phyloP scores from a whole-genome alignment of 1,140 invertebrate species.

The Drosophila repleta region DNA sequence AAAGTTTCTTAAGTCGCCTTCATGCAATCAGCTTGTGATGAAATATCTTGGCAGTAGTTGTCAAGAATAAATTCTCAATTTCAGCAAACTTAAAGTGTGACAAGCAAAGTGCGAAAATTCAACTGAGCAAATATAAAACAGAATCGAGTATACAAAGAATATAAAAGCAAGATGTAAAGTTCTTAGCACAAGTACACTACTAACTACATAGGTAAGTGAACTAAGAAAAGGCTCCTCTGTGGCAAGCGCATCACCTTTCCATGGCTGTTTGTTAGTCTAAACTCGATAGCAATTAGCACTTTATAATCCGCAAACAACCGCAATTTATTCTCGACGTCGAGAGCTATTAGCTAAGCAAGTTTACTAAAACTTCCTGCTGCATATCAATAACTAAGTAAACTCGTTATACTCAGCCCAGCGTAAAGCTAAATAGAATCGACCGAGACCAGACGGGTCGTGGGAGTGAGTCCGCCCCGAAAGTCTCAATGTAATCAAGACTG shows the following conservation, averaged over 20 bases:
- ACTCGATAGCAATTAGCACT: conserved; percentile 30
- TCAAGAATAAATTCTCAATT: background rate
- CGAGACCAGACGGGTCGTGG: background rate
- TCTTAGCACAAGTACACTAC: too few species aligned
- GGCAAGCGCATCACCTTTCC: too few species aligned
- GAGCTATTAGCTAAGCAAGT: conserved; percentile 16
- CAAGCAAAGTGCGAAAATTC: too few species aligned
- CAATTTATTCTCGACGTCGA: conserved; percentile 3
- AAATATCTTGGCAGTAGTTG: background rate
- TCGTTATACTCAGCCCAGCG: conserved; percentile 37
- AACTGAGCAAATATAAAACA: too few species aligned
- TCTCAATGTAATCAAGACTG: conserved; percentile 4
- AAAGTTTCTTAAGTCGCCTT: conserved; percentile 8
- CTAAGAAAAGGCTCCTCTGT: too few species aligned
- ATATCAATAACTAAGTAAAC: conserved; percentile 69
- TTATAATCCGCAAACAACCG: conserved; percentile 5
- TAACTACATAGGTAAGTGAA: too few species aligned
- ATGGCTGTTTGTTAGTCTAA: background rate
- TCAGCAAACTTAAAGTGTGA: too few species aligned
- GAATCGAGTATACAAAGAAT: too few species aligned
- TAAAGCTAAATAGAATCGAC: conserved; percentile 21
- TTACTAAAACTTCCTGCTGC: conserved; percentile 58
- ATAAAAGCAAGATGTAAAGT: too few species aligned
- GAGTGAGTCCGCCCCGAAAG: background rate
- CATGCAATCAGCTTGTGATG: conserved; percentile 6